phyloP scores from a whole-genome alignment of 2,113 vertebrate species.

The Paradisaea rubra region DNA sequence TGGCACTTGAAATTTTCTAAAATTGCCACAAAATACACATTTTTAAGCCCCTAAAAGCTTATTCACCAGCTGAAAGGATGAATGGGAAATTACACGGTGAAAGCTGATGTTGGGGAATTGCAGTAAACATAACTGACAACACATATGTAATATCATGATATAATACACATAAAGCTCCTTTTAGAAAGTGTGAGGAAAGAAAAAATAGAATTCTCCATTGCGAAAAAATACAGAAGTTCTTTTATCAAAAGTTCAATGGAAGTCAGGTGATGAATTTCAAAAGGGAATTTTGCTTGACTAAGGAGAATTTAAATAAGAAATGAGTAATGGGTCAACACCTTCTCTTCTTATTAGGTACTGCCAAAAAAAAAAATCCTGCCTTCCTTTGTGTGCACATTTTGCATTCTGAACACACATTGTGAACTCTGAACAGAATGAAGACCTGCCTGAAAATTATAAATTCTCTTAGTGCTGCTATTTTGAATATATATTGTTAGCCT shows the following conservation, averaged over 20 bases:
- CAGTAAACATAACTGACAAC: background rate
- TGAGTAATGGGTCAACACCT: background rate
- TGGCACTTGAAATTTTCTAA: background rate
- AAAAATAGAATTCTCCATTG: background rate
- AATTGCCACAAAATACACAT: background rate
- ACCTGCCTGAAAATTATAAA: conserved; percentile 23
- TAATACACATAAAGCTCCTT: background rate
- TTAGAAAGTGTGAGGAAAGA: background rate
- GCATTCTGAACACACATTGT: background rate
- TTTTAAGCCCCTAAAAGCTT: background rate
- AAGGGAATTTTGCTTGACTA: background rate
- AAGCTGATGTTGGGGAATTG: background rate
- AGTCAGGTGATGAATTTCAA: conserved; percentile 4
- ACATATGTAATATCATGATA: background rate
- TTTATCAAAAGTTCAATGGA: background rate
- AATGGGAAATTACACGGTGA: background rate
- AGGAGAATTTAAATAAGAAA: conserved; percentile 23
- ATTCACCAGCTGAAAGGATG: background rate
- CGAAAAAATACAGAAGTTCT: background rate
- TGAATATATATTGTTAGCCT: background rate
- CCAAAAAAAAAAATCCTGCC: background rate
- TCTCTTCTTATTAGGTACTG: background rate
- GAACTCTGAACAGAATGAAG: background rate
- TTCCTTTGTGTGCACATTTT: background rate
- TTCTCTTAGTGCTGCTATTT: background rate